Conservation (phyloP, 2,113 vertebrate species). For the Collichthys lucidus region DNA sequence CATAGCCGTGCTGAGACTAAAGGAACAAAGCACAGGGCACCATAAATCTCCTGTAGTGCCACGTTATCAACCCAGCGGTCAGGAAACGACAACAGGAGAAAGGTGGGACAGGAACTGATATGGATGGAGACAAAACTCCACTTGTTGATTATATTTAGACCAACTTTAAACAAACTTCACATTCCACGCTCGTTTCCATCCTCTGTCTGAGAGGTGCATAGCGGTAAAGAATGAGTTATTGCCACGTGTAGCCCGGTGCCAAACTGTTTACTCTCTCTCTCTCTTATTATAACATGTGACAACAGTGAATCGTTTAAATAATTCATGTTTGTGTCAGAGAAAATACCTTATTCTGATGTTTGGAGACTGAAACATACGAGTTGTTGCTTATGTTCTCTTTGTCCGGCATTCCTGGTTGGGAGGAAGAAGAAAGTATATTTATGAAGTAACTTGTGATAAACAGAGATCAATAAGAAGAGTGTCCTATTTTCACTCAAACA, state of each 20-base stretch:
- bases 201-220: not conserved
- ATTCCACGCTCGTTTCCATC: slow-evolving; percentile 54
- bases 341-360: slow-evolving; percentile 90
- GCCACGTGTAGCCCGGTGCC: not conserved
- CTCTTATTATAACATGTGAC: not conserved
- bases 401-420: slow-evolving; percentile 90
- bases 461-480: not conserved
- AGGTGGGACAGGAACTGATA: slow-evolving; percentile 79
- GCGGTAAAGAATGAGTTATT: slow-evolving; percentile 3
- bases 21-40: slow-evolving; percentile 25
- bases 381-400: slow-evolving; percentile 92
- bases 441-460: slow-evolving; percentile 7
- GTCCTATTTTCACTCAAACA: not conserved
- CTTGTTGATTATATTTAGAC: slow-evolving; percentile 70
- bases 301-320: not conserved
- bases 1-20: slow-evolving; percentile 28
- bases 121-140: slow-evolving; percentile 47
- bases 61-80: slow-evolving; percentile 45
- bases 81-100: slow-evolving; percentile 67
- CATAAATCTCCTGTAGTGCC: slow-evolving; percentile 64
- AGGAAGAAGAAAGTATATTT: slow-evolving; percentile 19
- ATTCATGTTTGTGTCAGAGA: not conserved
- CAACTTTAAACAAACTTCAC: slow-evolving; percentile 71
- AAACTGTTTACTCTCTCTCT: not conserved
- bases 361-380: slow-evolving; percentile 86